These are phyloP conservation scores for Cantharis nigra DNA, from an alignment of 2,888 invertebrate species.

Conservation along the genomic window DNA sequence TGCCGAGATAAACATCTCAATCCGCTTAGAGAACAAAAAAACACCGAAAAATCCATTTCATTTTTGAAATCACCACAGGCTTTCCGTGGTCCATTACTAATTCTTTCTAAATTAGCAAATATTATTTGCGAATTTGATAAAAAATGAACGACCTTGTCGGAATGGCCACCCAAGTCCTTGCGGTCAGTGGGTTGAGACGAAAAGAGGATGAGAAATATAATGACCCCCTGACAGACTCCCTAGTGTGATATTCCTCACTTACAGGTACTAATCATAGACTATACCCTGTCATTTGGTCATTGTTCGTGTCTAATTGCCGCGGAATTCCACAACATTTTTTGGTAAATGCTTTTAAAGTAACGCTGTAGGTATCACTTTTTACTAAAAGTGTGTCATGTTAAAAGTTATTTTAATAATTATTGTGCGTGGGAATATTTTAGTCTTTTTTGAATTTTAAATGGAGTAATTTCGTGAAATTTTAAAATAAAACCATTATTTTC, in stretches of 20 bases:
- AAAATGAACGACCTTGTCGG: conserved; percentile 33
- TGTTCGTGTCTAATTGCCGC: conserved; percentile 38
- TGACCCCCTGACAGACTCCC: conserved; percentile 37
- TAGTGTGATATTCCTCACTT: conserved; percentile 45
- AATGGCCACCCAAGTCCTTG: conserved; percentile 37
- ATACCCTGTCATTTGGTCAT: conserved; percentile 42
- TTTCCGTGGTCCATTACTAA: conserved; percentile 30
- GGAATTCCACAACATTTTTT: conserved; percentile 28
- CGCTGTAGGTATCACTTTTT: conserved; percentile 25
- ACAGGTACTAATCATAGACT: conserved; percentile 39
- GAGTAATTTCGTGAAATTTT: not conserved
- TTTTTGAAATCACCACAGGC: conserved; percentile 21
- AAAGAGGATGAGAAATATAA: conserved; percentile 20
- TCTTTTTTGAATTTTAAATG: conserved; percentile 1
- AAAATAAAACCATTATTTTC: conserved; percentile 2
- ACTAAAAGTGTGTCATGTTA: conserved; percentile 23
- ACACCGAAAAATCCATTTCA: conserved; percentile 25
- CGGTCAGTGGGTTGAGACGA: conserved; percentile 27
- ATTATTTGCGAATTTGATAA: conserved; percentile 29
- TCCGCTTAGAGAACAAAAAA: conserved; percentile 28
- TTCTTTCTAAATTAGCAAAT: conserved; percentile 31
- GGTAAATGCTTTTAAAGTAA: conserved; percentile 28
- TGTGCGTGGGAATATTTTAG: conserved; percentile 17
- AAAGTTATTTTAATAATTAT: conserved; percentile 9
- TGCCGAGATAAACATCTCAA: conserved; percentile 26